A percentile compares a stretch with the other conserved stretches of the same genome.
phyloP scores from a whole-genome alignment of 2,888 invertebrate genomes.

The Lasioglossum pauxillum region DNA sequence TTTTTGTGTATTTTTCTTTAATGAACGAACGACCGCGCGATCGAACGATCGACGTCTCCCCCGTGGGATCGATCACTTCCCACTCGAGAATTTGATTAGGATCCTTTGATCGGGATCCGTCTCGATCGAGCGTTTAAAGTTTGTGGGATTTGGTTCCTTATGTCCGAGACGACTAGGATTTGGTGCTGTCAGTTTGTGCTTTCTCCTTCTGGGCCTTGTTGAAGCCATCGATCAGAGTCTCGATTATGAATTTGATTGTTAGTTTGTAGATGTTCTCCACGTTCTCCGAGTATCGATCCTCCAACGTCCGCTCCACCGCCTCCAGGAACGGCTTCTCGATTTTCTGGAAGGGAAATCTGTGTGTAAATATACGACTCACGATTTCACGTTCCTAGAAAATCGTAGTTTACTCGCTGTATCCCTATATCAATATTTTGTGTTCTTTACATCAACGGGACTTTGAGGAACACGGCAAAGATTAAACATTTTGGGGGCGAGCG shows the following conservation, averaged over 20 bases:
- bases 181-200: conserved; percentile 66
- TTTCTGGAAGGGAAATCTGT: conserved; percentile 88
- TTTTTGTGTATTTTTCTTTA: background rate
- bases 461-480: background rate
- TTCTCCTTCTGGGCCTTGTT: conserved; percentile 86
- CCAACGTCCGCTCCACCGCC: conserved; percentile 93
- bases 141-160: conserved; percentile 26
- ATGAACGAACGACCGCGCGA: conserved; percentile 44
- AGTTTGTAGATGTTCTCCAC: conserved; percentile 95
- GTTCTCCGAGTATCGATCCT: conserved; percentile 95
- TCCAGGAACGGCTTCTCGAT: conserved; percentile 95
- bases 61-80: conserved; percentile 17
- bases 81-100: background rate
- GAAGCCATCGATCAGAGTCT: conserved; percentile 92
- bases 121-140: conserved; percentile 21
- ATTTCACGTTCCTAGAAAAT: background rate
- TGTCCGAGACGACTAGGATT: conserved; percentile 71
- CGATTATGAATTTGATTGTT: conserved; percentile 94
- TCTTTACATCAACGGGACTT: background rate
- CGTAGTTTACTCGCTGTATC: background rate
- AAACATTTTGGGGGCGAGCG: background rate
- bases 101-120: conserved; percentile 15
- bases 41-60: conserved; percentile 6
- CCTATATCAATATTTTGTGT: background rate
- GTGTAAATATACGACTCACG: background rate